These are phyloP conservation scores for Heliconius eleuchia DNA, from an alignment of 1,140 invertebrate species.

Conservation along the genomic window DNA sequence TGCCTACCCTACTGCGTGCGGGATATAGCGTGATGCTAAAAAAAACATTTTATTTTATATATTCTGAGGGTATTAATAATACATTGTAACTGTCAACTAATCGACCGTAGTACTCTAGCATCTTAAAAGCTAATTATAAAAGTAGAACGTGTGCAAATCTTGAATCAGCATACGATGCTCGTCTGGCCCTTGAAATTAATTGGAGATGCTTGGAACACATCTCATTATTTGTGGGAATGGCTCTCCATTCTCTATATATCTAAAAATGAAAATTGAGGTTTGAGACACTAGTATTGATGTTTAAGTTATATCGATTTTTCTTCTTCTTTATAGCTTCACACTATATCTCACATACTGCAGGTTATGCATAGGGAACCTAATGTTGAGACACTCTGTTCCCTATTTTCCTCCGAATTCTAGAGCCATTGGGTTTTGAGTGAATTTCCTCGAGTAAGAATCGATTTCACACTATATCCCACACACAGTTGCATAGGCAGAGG, in stretches of 20 bases:
- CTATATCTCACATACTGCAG: too few species aligned
- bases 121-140: constrained; percentile 37
- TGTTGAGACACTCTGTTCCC: too few species aligned
- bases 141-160: constrained; percentile 34
- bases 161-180: constrained; percentile 31
- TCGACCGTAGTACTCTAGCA: not conserved
- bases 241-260: constrained; percentile 4
- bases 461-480: too few species aligned
- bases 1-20: too few species aligned
- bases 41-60: not conserved
- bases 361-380: too few species aligned
- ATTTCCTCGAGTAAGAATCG: too few species aligned
- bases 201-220: constrained; percentile 41
- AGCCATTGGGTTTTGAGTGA: too few species aligned
- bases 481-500: too few species aligned
- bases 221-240: constrained; percentile 28
- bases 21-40: too few species aligned
- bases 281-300: not conserved
- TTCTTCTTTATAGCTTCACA: too few species aligned
- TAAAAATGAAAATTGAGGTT: constrained; percentile 23
- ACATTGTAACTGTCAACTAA: not conserved
- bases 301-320: not conserved
- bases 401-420: too few species aligned
- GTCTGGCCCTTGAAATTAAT: constrained; percentile 44
- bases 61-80: not conserved